A percentile compares a stretch with the other conserved stretches of the same genome.
These are phyloP conservation scores for Agrotis exclamationis DNA, from an alignment of 2,888 invertebrate species.

Conservation along the genomic window DNA sequence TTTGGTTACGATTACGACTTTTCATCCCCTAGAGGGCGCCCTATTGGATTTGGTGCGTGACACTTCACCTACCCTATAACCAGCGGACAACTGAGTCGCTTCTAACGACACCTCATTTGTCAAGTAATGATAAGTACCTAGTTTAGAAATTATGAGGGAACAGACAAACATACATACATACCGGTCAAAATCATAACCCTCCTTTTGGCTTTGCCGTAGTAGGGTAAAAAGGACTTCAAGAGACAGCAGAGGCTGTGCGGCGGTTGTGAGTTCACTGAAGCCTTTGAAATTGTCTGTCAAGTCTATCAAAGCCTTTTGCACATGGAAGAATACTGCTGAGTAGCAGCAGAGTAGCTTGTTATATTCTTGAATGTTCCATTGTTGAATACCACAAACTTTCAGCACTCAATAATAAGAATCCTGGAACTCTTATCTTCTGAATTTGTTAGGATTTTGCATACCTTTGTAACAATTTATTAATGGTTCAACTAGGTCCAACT, in stretches of 20 bases:
- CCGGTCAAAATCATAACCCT: too few relatives aligned
- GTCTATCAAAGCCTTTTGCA: conserved; percentile 7
- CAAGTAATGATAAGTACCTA: too few relatives aligned
- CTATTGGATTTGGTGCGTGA: too few relatives aligned
- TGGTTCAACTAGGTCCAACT: conserved; percentile 4
- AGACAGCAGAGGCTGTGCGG: background rate
- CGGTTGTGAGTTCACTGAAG: background rate
- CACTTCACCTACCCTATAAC: too few relatives aligned
- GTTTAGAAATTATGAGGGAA: too few relatives aligned
- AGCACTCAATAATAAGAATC: conserved; percentile 7
- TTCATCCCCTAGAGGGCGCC: too few relatives aligned
- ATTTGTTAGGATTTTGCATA: background rate
- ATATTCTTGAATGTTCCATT: background rate
- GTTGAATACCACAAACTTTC: background rate
- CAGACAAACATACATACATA: too few relatives aligned
- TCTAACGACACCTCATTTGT: too few relatives aligned
- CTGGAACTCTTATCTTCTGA: background rate
- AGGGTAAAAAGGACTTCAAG: background rate
- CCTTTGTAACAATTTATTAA: background rate
- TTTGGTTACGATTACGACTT: too few relatives aligned
- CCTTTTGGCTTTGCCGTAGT: too few relatives aligned
- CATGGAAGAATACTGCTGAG: background rate
- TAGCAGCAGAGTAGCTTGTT: background rate
- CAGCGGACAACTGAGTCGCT: too few relatives aligned
- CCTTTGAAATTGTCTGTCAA: background rate